Base-by-base conservation (phyloP, 2,797 vertebrate species). In the Falco rusticolus region DNA sequence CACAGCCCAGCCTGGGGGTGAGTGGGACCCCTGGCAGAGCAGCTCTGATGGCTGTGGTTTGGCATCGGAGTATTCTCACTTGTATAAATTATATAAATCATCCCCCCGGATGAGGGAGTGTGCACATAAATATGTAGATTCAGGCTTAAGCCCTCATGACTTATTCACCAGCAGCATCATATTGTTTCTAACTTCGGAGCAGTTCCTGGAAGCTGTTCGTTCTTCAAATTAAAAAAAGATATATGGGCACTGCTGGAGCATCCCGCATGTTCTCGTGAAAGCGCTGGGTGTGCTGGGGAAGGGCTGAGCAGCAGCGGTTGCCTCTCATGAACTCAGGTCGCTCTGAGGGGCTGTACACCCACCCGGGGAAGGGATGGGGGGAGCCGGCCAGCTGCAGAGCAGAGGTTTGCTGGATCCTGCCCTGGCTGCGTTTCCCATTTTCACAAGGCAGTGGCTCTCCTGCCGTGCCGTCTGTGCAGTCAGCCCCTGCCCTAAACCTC, bases 161-260 rank as follows among this genome's bases (percentile, higher is more conserved):
- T 97, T 97, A 97, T 97, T 97, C 95, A 97, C 94, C 85, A 95
- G 89, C 87, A 84, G 91, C 88, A 93, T 96, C 94, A 87, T 87
- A 96, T 95, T 97, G 96, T 97, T 97, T 96, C 96, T 97, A 95
- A 97, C 72, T 96, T 95, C 90, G 45, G 96, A 95, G 94, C 94
- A 84, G 94, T 96, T 96, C 97, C 96, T 97, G 95, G 95, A 97
- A 97, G 83, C 95, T 94, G 92, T 61, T 93, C 81, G 3, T 85
- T 96, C 93, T 78, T 93, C 92, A 95, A 91, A 97, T 96, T 95
- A 93, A 95, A 97, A 94, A 89, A 87, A 97, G 93, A 95, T 95
- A 31, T 61, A 94, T 59, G 90, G 88, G 81, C 0, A 1, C 81
- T 85, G 76, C 85, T 19, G 88, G 50, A 92, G 60, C 45, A 1